phyloP scores from a whole-genome alignment of 1,140 invertebrate species.

The Belonocnema kinseyi region DNA sequence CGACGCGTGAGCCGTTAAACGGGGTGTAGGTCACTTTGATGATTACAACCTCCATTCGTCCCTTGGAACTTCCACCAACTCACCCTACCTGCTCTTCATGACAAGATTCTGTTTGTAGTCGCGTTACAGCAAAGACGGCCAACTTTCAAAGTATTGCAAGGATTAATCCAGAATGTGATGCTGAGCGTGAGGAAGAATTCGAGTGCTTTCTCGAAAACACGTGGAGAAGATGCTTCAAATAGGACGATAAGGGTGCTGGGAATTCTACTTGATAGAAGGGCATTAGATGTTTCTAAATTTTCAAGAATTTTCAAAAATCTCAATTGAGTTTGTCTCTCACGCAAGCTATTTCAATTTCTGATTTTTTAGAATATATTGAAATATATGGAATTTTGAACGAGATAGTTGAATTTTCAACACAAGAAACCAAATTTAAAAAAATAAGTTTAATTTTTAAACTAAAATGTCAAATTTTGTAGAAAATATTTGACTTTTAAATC shows the following conservation, averaged over 20 bases:
- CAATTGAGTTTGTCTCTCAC: too few species aligned
- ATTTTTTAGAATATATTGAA: too few species aligned
- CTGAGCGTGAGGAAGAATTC: conserved; percentile 45
- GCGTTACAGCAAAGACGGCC: conserved; percentile 37
- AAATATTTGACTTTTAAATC: too few species aligned
- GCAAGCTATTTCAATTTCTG: too few species aligned
- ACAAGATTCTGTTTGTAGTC: conserved; percentile 48
- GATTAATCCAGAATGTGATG: conserved; percentile 51
- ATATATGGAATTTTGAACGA: too few species aligned
- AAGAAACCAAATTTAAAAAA: too few species aligned
- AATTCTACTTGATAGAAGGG: neutral
- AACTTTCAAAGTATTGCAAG: conserved; percentile 51
- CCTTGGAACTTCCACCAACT: conserved; percentile 40
- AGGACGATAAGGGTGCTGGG: neutral
- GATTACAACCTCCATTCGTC: conserved; percentile 53
- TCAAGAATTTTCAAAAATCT: too few species aligned
- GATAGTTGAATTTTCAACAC: too few species aligned
- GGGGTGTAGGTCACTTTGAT: conserved; percentile 68
- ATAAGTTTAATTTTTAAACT: too few species aligned
- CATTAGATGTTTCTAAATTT: too few species aligned
- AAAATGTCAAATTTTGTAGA: too few species aligned
- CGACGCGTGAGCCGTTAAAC: conserved; percentile 53
- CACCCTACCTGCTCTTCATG: conserved; percentile 40
- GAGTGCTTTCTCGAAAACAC: conserved; percentile 3
- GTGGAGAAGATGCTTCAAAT: neutral